Percentiles rank a stretch among this genome's conserved stretches.
Evolutionary conservation across 2,888 invertebrate genomes (phyloP).

Genomic region (Plebejus anna): DNA sequence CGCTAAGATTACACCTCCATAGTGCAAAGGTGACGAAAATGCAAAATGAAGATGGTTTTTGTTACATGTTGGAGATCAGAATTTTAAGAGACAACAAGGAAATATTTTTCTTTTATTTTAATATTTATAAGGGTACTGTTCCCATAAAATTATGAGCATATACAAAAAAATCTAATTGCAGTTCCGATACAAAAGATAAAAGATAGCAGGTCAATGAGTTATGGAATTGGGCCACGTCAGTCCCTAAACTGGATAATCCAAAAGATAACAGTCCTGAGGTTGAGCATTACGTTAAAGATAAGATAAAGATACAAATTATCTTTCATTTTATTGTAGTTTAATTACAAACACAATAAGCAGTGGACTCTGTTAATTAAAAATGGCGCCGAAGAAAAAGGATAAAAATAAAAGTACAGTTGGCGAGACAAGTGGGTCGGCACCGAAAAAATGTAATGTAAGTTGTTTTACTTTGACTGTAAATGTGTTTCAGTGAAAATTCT

Average conservation of each 20-base stretch:
- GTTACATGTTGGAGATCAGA: background rate
- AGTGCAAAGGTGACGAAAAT: constrained; percentile 16
- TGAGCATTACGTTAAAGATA: constrained; percentile 18
- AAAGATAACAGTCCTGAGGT: constrained; percentile 29
- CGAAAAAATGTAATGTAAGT: constrained; percentile 24
- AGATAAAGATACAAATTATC: constrained; percentile 30
- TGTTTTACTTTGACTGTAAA: background rate
- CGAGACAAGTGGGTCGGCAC: background rate
- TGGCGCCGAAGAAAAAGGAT: constrained; percentile 36
- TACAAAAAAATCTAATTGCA: background rate
- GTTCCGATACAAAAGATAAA: background rate
- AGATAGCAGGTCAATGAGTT: background rate
- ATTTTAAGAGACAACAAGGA: background rate
- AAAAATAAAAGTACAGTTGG: constrained; percentile 27
- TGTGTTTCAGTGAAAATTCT: background rate
- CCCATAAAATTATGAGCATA: background rate
- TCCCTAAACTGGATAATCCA: constrained; percentile 34
- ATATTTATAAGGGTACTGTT: too few relatives aligned
- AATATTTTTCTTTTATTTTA: background rate
- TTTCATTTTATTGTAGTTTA: constrained; percentile 32
- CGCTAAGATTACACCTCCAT: constrained; percentile 25
- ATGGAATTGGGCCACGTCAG: constrained; percentile 36
- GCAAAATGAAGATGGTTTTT: constrained; percentile 14
- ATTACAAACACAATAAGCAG: constrained; percentile 31
- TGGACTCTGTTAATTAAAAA: constrained; percentile 29